Percentiles rank a stretch among this genome's conserved stretches.
These are phyloP conservation scores for Delia radicum DNA, from an alignment of 1,140 invertebrate genomes.

Conservation along the genomic window DNA sequence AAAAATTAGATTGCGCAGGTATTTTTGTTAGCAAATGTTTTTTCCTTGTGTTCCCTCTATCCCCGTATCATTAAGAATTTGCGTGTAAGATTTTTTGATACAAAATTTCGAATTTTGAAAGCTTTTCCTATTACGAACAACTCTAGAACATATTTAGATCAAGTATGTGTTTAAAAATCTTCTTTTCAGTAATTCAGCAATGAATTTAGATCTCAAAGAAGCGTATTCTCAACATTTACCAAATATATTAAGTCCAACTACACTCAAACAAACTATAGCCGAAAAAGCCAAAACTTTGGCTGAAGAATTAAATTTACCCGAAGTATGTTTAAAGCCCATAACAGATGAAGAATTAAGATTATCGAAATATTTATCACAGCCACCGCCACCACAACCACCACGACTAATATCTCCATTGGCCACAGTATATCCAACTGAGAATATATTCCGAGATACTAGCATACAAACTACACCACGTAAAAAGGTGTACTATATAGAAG, in stretches of 20 bases:
- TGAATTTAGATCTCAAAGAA: neutral
- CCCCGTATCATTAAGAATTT: too few relatives aligned
- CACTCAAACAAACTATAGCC: slow-evolving; percentile 38
- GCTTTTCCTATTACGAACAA: too few relatives aligned
- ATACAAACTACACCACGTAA: slow-evolving; percentile 36
- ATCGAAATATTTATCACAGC: slow-evolving; percentile 28
- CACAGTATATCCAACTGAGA: slow-evolving; percentile 23
- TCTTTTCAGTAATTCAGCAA: neutral
- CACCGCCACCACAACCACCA: slow-evolving; percentile 17
- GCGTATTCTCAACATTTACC: slow-evolving; percentile 37
- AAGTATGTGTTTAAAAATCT: too few relatives aligned
- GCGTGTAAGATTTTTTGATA: too few relatives aligned
- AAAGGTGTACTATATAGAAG: slow-evolving; percentile 29
- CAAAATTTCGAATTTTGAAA: too few relatives aligned
- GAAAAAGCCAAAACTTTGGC: slow-evolving; percentile 41
- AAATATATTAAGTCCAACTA: slow-evolving; percentile 40
- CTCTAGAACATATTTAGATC: too few relatives aligned
- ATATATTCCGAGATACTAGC: slow-evolving; percentile 32
- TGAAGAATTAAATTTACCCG: slow-evolving; percentile 41
- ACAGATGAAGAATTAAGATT: slow-evolving; percentile 32
- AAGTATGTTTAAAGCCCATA: slow-evolving; percentile 32
- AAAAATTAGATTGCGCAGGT: too few relatives aligned
- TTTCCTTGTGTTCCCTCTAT: too few relatives aligned
- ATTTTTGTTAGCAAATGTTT: too few relatives aligned
- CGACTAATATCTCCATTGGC: neutral